Conservation (phyloP, 2,113 vertebrate genomes). For the Dolichotis patagonum region DNA sequence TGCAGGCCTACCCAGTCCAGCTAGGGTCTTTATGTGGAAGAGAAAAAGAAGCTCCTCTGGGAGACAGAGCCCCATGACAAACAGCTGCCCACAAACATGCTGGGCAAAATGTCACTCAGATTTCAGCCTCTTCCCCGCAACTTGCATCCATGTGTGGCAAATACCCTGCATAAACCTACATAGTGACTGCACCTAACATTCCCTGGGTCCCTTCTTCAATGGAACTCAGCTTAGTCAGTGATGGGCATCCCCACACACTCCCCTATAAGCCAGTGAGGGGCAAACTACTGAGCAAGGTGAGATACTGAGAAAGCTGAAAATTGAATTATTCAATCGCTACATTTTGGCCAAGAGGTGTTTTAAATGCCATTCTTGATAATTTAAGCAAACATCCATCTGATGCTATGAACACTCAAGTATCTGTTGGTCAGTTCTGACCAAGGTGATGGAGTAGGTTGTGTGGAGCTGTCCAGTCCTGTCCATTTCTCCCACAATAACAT, state of each 20-base stretch:
- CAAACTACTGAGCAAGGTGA: neutral
- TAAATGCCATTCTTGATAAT: neutral
- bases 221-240: neutral
- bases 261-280: neutral
- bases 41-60: neutral
- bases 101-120: neutral
- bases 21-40: neutral
- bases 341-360: conserved; percentile 17
- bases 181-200: neutral
- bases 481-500: neutral
- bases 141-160: neutral
- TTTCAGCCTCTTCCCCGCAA: neutral
- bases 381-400: neutral
- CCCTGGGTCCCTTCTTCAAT: neutral
- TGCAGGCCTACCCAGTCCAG: neutral
- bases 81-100: neutral
- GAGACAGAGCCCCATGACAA: neutral
- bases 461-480: too few species aligned
- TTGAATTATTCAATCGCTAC: neutral
- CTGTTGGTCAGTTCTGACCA: neutral
- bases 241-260: neutral
- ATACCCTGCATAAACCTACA: neutral
- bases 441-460: neutral
- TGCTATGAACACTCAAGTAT: neutral
- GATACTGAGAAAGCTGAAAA: neutral